Evolutionary conservation across 2,113 vertebrate genomes (phyloP).

Genomic region (Halichoeres trimaculatus): DNA sequence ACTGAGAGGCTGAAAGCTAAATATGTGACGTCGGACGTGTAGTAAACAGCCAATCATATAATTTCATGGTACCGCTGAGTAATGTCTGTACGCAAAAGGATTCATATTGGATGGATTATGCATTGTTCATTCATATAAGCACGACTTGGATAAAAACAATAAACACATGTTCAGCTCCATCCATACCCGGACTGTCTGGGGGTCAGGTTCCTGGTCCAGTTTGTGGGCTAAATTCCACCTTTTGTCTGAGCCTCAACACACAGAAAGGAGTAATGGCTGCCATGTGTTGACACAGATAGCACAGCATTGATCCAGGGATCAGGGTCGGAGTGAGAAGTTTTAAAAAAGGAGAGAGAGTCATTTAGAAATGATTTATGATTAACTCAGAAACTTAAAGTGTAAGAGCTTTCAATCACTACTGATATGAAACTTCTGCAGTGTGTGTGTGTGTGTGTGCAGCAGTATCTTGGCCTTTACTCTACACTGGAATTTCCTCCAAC

Average conservation of each 20-base stretch:
- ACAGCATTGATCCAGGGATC: slow-evolving; percentile 38
- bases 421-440: slow-evolving; percentile 47
- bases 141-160: neutral
- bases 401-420: slow-evolving; percentile 20
- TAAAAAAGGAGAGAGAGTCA: neutral
- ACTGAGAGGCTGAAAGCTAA: too few species aligned
- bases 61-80: too few species aligned
- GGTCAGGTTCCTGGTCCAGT: slow-evolving; percentile 7
- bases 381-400: slow-evolving; percentile 2
- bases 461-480: slow-evolving; percentile 64
- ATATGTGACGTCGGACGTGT: too few species aligned
- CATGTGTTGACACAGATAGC: slow-evolving; percentile 72
- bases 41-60: too few species aligned
- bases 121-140: neutral
- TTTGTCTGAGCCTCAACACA: slow-evolving; percentile 54
- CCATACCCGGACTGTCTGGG: slow-evolving; percentile 16
- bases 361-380: slow-evolving; percentile 17
- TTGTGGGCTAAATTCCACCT: slow-evolving; percentile 37
- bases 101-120: neutral
- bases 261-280: slow-evolving; percentile 62
- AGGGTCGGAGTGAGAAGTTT: slow-evolving; percentile 1
- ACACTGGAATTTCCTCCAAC: slow-evolving; percentile 76
- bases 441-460: slow-evolving; percentile 16
- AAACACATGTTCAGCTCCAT: neutral
- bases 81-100: neutral